A percentile compares a stretch with the other conserved stretches of the same genome.
These are phyloP conservation scores for Scalopus aquaticus DNA, from an alignment of 2,113 vertebrate species.

Conservation along the genomic window DNA sequence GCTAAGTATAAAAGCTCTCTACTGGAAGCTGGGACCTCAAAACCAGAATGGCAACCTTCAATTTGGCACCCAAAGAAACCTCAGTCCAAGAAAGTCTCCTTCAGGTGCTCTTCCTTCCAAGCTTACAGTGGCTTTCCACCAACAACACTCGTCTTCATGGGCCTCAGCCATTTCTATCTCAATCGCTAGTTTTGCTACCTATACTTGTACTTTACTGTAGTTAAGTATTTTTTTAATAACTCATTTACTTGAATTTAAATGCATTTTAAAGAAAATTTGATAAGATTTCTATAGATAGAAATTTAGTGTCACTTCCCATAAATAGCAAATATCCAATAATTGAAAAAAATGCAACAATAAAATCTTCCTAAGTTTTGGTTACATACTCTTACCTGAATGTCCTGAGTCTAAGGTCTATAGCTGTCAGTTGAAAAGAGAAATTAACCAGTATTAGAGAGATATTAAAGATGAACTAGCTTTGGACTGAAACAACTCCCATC, in stretches of 20 bases:
- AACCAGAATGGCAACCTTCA: not conserved
- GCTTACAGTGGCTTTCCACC: not conserved
- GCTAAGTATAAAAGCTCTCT: not conserved
- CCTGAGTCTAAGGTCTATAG: not conserved
- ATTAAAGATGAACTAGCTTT: not conserved
- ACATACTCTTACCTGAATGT: not conserved
- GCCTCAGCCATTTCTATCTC: not conserved
- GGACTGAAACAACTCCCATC: not conserved
- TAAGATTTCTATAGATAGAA: not conserved
- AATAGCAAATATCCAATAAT: not conserved
- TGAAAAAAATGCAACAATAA: not conserved
- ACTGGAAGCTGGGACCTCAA: not conserved
- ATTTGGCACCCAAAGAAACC: not conserved
- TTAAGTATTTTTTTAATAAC: not conserved
- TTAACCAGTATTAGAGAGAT: not conserved
- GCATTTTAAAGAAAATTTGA: not conserved
- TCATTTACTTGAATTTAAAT: not conserved
- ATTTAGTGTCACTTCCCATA: not conserved
- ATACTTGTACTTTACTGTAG: not conserved
- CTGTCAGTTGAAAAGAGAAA: not conserved
- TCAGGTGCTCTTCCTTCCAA: not conserved
- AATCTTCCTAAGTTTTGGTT: not conserved
- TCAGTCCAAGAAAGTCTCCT: not conserved
- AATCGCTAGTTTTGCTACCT: not conserved
- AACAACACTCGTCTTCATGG: too few relatives aligned